Conservation (phyloP, 1,140 invertebrate genomes). For the Drosophila subpulchrella region DNA sequence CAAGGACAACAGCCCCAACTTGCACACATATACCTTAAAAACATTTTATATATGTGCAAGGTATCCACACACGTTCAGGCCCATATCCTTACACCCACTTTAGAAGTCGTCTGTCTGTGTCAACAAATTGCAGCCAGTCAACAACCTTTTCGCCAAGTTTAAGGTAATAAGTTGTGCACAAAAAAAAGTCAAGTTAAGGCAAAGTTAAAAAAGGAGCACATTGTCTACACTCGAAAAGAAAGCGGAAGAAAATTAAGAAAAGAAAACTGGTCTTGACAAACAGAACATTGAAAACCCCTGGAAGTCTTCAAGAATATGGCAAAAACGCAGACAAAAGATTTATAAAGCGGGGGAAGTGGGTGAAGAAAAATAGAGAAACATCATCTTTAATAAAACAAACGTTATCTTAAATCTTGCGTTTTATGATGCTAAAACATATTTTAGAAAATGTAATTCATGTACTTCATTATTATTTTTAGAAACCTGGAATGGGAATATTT, state of each 20-base stretch:
- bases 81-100: constrained; percentile 36
- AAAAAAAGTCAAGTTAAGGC: constrained; percentile 26
- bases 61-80: constrained; percentile 13
- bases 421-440: neutral
- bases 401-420: no score
- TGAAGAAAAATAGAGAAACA: neutral
- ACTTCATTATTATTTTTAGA: neutral
- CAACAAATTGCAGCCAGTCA: constrained; percentile 77
- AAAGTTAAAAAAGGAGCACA: constrained; percentile 50
- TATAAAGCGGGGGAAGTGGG: neutral
- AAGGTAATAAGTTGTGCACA: constrained; percentile 71
- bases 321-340: neutral
- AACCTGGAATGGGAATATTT: no score
- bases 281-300: neutral
- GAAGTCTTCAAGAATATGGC: neutral
- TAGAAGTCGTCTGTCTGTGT: constrained; percentile 59
- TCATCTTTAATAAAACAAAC: neutral
- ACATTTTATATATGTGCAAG: neutral
- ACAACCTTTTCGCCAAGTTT: constrained; percentile 78
- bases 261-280: neutral
- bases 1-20: constrained; percentile 57
- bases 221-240: constrained; percentile 52
- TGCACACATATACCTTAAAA: neutral
- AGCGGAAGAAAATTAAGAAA: constrained; percentile 32
- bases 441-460: no score